Conservation (phyloP, 2,113 vertebrate species). For the Microcebus tavaratra region DNA sequence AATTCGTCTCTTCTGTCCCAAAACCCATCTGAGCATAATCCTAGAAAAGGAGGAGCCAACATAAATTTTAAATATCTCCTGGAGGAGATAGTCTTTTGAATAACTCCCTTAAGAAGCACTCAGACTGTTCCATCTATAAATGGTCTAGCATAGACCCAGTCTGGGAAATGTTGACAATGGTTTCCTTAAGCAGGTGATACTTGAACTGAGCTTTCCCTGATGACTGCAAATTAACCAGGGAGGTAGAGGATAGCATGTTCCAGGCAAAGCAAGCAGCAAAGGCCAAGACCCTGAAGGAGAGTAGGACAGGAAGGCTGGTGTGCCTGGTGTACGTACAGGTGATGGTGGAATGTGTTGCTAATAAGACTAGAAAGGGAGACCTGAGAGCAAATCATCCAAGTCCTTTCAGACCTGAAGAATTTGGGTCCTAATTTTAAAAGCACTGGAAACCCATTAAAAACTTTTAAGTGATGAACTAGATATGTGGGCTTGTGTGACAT, state of each 20-base stretch:
- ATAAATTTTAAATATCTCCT: conserved; percentile 9
- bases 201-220: not conserved
- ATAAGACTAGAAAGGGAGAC: not conserved
- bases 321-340: too few species aligned
- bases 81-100: not conserved
- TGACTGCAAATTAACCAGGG: not conserved
- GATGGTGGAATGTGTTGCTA: not conserved
- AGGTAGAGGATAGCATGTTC: not conserved
- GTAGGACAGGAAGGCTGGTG: not conserved
- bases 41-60: not conserved
- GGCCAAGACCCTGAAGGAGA: not conserved
- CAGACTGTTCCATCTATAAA: not conserved
- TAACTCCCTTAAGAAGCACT: not conserved
- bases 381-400: not conserved
- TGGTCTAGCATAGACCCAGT: not conserved
- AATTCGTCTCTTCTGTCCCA: not conserved
- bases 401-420: not conserved
- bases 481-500: not conserved
- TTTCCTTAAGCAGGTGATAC: not conserved
- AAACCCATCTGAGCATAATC: not conserved
- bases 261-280: not conserved
- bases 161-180: not conserved
- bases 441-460: not conserved
- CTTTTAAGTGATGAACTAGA: not conserved
- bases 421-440: conserved; percentile 19